These are phyloP conservation scores for Hippopotamyrus pictus DNA, from an alignment of 2,797 vertebrate species.

Conservation along the genomic window DNA sequence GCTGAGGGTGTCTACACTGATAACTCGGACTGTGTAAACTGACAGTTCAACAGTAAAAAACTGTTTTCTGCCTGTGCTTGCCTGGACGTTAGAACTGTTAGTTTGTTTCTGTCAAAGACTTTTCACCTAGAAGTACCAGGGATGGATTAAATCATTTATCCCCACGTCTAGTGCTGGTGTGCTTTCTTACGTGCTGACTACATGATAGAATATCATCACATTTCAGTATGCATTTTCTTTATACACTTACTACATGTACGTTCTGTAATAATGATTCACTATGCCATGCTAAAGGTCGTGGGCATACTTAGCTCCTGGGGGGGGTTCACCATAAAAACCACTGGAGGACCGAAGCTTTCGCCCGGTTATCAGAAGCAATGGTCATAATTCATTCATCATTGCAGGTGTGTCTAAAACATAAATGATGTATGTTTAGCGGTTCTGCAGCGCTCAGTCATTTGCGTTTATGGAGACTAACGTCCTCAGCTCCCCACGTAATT, in stretches of 20 bases:
- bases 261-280: not conserved
- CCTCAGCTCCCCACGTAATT: not conserved
- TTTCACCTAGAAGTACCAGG: not conserved
- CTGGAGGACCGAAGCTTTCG: not conserved
- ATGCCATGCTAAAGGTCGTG: not conserved
- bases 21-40: not conserved
- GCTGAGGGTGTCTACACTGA: not conserved
- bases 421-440: not conserved
- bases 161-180: not conserved
- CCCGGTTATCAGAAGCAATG: not conserved
- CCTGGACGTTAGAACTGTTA: not conserved
- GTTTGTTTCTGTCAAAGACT: not conserved
- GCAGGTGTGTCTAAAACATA: not conserved
- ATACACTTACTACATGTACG: not conserved
- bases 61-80: not conserved
- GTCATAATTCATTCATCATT: not conserved
- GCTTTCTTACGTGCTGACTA: not conserved
- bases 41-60: not conserved
- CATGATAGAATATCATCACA: not conserved
- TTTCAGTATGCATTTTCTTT: not conserved
- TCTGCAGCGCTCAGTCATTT: not conserved
- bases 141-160: not conserved
- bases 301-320: not conserved
- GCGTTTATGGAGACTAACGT: not conserved
- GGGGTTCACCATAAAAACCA: not conserved